These are phyloP conservation scores for Acestrorhynchus altus DNA, from an alignment of 2,797 vertebrate genomes.

Conservation along the genomic window DNA sequence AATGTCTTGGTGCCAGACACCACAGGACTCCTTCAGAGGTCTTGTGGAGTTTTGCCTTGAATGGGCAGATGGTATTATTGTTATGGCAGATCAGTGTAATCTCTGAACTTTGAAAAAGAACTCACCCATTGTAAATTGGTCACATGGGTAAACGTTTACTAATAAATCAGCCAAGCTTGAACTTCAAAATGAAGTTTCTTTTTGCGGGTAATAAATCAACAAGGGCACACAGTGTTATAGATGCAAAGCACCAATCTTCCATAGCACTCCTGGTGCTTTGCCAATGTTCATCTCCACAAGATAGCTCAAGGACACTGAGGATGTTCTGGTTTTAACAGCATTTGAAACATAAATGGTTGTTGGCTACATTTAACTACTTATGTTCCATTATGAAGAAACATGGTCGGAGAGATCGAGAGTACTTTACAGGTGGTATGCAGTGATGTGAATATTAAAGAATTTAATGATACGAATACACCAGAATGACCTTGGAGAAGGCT, in stretches of 20 bases:
- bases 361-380: not conserved
- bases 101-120: too few relatives aligned
- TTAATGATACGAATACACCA: not conserved
- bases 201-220: not conserved
- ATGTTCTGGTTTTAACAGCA: not conserved
- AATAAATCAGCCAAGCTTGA: not conserved
- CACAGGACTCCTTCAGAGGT: too few relatives aligned
- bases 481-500: too few relatives aligned
- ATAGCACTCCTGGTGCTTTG: not conserved
- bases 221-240: not conserved
- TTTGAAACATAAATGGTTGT: not conserved
- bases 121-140: too few relatives aligned
- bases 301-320: slow-evolving; percentile 9
- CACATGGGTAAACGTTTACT: not conserved
- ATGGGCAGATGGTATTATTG: too few relatives aligned
- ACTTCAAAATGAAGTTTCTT: not conserved
- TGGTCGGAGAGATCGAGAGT: not conserved
- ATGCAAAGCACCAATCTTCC: slow-evolving; percentile 17
- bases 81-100: too few relatives aligned
- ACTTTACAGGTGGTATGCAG: not conserved
- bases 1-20: too few relatives aligned
- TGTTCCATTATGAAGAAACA: not conserved
- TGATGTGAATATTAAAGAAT: not conserved
- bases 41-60: too few relatives aligned
- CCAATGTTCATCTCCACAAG: not conserved